Conservation (phyloP, 2,888 invertebrate genomes). For the Scaptomyza tumidula region DNA sequence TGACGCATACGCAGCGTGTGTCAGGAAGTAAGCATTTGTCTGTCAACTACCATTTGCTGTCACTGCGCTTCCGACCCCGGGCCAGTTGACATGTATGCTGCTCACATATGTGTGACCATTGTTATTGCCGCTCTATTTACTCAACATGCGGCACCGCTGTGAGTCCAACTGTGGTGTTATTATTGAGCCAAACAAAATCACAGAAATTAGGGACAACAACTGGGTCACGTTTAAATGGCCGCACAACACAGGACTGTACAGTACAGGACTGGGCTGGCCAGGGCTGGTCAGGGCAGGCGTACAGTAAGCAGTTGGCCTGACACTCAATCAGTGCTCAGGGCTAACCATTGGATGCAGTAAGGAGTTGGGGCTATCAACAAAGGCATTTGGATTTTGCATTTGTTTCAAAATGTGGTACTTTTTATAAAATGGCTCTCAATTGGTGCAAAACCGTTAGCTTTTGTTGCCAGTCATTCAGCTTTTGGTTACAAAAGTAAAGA, state of each 20-base stretch:
- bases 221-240: slow-evolving; percentile 45
- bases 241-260: background rate
- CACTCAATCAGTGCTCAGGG: slow-evolving; percentile 59
- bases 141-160: slow-evolving; percentile 14
- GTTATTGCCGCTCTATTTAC: slow-evolving; percentile 46
- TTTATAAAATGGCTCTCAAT: slow-evolving; percentile 39
- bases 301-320: slow-evolving; percentile 35
- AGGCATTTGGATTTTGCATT: slow-evolving; percentile 48
- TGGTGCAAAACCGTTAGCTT: slow-evolving; percentile 31
- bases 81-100: slow-evolving; percentile 7
- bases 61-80: background rate
- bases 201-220: slow-evolving; percentile 65
- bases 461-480: slow-evolving; percentile 16
- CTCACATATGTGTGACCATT: slow-evolving; percentile 28
- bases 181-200: slow-evolving; percentile 57
- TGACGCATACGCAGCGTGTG: slow-evolving; percentile 56
- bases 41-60: slow-evolving; percentile 15
- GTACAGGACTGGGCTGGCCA: background rate
- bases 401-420: slow-evolving; percentile 45
- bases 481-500: background rate
- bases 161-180: slow-evolving; percentile 55
- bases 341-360: background rate
- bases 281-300: slow-evolving; percentile 1
- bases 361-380: slow-evolving; percentile 42
- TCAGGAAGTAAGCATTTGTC: slow-evolving; percentile 32